These are phyloP conservation scores for Melanotaenia pygmaea DNA, from an alignment of 2,797 vertebrate genomes.

Conservation along the genomic window DNA sequence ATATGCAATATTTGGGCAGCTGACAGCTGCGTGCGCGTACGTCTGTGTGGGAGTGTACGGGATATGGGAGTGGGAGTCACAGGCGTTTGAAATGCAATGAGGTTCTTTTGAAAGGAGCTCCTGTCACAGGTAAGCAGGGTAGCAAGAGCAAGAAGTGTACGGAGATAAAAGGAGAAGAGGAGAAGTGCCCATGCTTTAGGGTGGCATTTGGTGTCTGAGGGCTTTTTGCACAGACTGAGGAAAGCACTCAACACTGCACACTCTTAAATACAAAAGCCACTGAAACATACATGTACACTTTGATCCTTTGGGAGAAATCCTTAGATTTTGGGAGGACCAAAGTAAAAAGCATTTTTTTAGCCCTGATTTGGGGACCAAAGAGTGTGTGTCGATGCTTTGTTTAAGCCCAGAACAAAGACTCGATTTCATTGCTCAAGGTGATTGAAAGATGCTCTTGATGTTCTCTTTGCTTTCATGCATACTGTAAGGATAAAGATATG, in stretches of 20 bases:
- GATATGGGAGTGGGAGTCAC: constrained; percentile 76
- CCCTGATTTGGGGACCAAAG: constrained; percentile 68
- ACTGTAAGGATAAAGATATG: constrained; percentile 79
- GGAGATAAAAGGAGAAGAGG: constrained; percentile 79
- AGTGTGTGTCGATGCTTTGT: constrained; percentile 55
- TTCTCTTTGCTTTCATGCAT: constrained; percentile 70
- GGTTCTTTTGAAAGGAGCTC: constrained; percentile 84
- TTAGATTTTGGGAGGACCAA: constrained; percentile 72
- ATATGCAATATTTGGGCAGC: constrained; percentile 81
- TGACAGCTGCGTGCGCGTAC: constrained; percentile 79
- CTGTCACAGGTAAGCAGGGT: constrained; percentile 83
- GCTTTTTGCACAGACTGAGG: constrained; percentile 79
- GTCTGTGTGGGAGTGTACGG: constrained; percentile 76
- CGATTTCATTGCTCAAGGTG: constrained; percentile 67
- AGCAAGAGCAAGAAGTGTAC: constrained; percentile 69
- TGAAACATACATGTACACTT: constrained; percentile 72
- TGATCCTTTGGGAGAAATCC: constrained; percentile 74
- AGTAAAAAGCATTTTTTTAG: constrained; percentile 62
- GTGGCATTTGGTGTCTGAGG: constrained; percentile 77
- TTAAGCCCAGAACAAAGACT: constrained; percentile 73
- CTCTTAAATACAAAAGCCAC: constrained; percentile 73
- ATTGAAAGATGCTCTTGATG: constrained; percentile 68
- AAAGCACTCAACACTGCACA: constrained; percentile 77
- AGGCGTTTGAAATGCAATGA: constrained; percentile 88
- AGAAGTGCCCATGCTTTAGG: constrained; percentile 73